These are phyloP conservation scores for Thymallus thymallus DNA, from an alignment of 2,113 vertebrate species.

Conservation along the genomic window DNA sequence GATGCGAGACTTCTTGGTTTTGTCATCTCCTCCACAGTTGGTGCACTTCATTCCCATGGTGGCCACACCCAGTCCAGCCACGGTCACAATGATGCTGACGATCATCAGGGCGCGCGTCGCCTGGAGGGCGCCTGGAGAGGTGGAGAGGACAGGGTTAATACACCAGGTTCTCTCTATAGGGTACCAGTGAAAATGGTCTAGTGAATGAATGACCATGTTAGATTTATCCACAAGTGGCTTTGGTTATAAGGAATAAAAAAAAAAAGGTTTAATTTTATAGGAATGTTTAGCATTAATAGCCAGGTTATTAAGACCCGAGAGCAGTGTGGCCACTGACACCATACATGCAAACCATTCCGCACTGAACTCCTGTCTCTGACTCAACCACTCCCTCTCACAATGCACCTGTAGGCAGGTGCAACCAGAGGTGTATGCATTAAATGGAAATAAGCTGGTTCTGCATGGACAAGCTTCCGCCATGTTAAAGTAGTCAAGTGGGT, in stretches of 20 bases:
- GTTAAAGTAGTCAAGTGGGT: too few species aligned
- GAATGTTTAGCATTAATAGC: too few species aligned
- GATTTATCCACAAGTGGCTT: too few species aligned
- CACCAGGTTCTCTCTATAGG: background rate
- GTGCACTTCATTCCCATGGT: constrained; percentile 92
- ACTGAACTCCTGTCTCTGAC: constrained; percentile 11
- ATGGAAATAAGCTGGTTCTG: too few species aligned
- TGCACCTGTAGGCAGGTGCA: constrained; percentile 43
- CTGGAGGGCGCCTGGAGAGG: constrained; percentile 74
- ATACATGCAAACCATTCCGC: background rate
- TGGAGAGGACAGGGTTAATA: constrained; percentile 14
- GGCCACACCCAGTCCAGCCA: constrained; percentile 72
- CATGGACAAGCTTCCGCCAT: too few species aligned
- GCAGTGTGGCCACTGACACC: background rate
- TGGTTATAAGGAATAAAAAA: too few species aligned
- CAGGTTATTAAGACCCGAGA: too few species aligned
- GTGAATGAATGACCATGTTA: too few species aligned
- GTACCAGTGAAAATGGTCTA: background rate
- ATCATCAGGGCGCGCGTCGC: constrained; percentile 88
- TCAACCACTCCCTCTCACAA: constrained; percentile 47
- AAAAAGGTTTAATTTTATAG: too few species aligned
- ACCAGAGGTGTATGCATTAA: too few species aligned
- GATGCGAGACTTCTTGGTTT: constrained; percentile 78
- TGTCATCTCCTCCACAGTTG: constrained; percentile 83
- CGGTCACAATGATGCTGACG: constrained; percentile 72